These are phyloP conservation scores for Tamias sibiricus DNA, from an alignment of 2,113 vertebrate genomes.

Conservation along the genomic window DNA sequence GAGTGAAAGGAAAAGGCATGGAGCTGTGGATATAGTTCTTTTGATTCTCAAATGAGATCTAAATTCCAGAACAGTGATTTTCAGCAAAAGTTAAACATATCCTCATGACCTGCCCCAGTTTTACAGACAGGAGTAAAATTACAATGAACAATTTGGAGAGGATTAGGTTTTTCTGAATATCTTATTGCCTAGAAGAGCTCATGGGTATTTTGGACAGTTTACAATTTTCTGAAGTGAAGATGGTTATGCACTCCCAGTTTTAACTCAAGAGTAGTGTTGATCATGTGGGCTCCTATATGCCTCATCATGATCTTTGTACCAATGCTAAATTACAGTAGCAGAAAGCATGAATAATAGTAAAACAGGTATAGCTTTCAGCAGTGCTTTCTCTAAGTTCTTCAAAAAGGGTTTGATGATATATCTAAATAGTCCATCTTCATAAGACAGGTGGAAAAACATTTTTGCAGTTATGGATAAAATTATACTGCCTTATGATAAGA, in stretches of 20 bases:
- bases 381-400: not conserved
- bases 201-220: not conserved
- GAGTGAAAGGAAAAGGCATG: not conserved
- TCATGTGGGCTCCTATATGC: rapidly evolving
- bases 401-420: not conserved
- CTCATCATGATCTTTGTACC: not conserved
- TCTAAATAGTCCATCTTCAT: not conserved
- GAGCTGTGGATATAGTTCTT: not conserved
- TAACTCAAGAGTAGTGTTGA: not conserved
- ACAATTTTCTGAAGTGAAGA: not conserved
- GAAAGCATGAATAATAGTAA: not conserved
- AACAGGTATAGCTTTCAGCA: too few relatives aligned
- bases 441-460: not conserved
- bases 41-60: not conserved
- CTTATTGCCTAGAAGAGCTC: not conserved
- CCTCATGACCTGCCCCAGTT: not conserved
- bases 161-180: not conserved
- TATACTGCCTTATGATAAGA: not conserved
- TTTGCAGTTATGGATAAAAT: not conserved
- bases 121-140: not conserved
- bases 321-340: not conserved
- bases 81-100: not conserved
- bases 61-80: not conserved
- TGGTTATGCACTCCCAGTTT: not conserved
- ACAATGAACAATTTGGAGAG: not conserved